A percentile compares a stretch with the other conserved stretches of the same genome.
These are phyloP conservation scores for Isichthys henryi DNA, from an alignment of 2,113 vertebrate species.

Conservation along the genomic window DNA sequence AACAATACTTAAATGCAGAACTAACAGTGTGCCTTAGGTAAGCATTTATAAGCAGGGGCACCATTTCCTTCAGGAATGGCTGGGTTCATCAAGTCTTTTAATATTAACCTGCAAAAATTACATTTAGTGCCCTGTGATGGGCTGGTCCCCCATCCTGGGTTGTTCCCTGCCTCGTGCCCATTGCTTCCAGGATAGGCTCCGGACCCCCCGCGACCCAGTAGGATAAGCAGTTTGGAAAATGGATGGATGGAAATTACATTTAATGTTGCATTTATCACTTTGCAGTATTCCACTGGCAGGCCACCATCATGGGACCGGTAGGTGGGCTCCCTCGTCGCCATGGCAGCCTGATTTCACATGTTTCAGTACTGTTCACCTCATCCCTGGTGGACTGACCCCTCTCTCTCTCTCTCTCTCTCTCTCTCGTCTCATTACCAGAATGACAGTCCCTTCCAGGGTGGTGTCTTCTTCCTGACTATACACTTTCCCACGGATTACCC, in stretches of 20 bases:
- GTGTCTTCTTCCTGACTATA: constrained; percentile 91
- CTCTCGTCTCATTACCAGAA: constrained; percentile 58
- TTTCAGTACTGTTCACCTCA: neutral
- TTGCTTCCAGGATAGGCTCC: too few relatives aligned
- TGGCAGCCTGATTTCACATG: neutral
- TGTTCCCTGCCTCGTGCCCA: too few relatives aligned
- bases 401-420: neutral
- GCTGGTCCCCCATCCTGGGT: too few relatives aligned
- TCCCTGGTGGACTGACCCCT: constrained; percentile 10
- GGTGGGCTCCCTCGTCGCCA: constrained; percentile 48
- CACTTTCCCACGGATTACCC: constrained; percentile 92
- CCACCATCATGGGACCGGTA: constrained; percentile 91
- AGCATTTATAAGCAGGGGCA: neutral
- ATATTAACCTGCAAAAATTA: neutral
- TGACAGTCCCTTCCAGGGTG: constrained; percentile 86
- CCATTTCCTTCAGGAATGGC: neutral
- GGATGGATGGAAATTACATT: neutral
- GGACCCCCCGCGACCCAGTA: too few relatives aligned
- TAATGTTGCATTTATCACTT: constrained; percentile 29
- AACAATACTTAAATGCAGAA: neutral
- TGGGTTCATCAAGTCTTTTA: neutral
- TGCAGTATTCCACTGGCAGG: constrained; percentile 93
- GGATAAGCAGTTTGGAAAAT: too few relatives aligned
- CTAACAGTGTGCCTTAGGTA: neutral
- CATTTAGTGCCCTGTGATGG: neutral